Evolutionary conservation across 1,140 invertebrate species (phyloP).

Genomic region (Leptinotarsa texana): DNA sequence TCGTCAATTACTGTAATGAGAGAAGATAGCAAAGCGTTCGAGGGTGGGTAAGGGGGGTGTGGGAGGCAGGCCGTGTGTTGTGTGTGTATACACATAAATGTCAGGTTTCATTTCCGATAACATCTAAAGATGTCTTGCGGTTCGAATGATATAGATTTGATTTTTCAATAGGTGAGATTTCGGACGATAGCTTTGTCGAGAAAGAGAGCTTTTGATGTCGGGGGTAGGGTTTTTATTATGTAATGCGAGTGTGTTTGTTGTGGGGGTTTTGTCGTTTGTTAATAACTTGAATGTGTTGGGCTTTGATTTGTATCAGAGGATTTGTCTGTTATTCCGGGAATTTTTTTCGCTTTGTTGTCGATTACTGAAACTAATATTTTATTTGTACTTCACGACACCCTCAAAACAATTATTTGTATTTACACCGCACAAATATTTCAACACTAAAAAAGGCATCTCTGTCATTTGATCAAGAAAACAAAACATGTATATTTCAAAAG

Average conservation of each 20-base stretch:
- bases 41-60: conserved; percentile 22
- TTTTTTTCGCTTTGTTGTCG: background rate
- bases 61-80: conserved; percentile 2
- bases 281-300: conserved; percentile 12
- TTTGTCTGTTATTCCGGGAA: background rate
- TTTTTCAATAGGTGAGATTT: conserved; percentile 46
- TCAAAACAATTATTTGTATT: too few species aligned
- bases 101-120: conserved; percentile 46
- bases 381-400: too few species aligned
- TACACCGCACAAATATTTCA: too few species aligned
- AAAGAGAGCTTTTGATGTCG: conserved; percentile 11
- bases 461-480: too few species aligned
- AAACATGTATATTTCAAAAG: too few species aligned
- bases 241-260: conserved; percentile 10
- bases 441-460: too few species aligned
- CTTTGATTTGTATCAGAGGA: background rate
- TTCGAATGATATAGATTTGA: conserved; percentile 44
- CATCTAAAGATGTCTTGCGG: conserved; percentile 30
- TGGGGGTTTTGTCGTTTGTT: background rate
- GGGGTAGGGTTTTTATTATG: conserved; percentile 10
- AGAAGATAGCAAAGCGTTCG: conserved; percentile 27
- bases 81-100: conserved; percentile 37
- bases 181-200: conserved; percentile 31
- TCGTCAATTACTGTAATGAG: conserved; percentile 43
- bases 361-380: too few species aligned